A percentile compares a stretch with the other conserved stretches of the same genome.
These are phyloP conservation scores for Lydus trimaculatus DNA, from an alignment of 2,888 invertebrate genomes.

Conservation along the genomic window DNA sequence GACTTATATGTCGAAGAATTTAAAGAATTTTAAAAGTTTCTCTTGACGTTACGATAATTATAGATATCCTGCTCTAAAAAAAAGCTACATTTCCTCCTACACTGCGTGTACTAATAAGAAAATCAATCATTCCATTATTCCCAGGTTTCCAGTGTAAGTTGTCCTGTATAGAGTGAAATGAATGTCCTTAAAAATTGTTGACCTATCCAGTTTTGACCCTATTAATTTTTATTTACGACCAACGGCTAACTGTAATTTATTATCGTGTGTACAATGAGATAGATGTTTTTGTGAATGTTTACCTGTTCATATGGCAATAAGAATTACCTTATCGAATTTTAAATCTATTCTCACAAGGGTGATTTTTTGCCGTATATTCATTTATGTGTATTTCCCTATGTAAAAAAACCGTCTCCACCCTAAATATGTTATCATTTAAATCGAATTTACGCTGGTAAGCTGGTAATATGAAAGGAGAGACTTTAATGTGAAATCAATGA, in stretches of 20 bases:
- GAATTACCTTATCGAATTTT: neutral
- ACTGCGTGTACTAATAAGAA: no score
- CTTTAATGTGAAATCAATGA: slow-evolving; percentile 44
- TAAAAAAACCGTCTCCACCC: neutral
- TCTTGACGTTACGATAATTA: no score
- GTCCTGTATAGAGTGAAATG: neutral
- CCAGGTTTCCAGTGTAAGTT: no score
- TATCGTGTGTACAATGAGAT: neutral
- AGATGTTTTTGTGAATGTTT: no score
- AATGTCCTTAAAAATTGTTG: neutral
- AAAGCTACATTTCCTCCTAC: no score
- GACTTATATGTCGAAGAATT: neutral
- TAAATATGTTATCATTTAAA: slow-evolving; percentile 43
- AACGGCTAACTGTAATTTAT: neutral
- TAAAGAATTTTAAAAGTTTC: neutral
- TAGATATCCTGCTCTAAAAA: no score
- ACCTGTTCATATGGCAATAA: neutral
- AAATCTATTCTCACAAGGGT: neutral
- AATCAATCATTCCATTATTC: no score
- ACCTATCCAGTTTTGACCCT: neutral
- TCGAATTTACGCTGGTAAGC: slow-evolving; percentile 40
- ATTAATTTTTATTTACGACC: neutral
- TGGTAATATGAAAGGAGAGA: slow-evolving; percentile 37
- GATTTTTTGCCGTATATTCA: neutral
- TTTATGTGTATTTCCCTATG: neutral